These are phyloP conservation scores for Crossaster papposus DNA, from an alignment of 53 echinoderm and acorn worm genomes.

Conservation along the genomic window DNA sequence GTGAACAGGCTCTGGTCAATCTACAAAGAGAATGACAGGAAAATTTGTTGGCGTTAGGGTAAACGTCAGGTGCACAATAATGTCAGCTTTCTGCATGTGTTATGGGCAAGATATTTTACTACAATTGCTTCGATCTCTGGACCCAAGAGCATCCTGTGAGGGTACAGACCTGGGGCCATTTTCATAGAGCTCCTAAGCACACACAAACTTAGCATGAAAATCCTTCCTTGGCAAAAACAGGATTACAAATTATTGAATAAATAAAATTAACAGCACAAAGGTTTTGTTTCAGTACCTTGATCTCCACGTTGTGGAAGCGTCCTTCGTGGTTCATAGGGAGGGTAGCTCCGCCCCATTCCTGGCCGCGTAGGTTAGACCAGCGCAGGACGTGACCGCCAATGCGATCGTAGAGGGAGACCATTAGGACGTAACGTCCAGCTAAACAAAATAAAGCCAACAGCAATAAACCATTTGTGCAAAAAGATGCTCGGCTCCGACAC, in stretches of 20 bases:
- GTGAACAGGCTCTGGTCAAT: slow-evolving; percentile 98
- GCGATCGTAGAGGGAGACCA: slow-evolving; percentile 91
- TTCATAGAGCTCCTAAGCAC: too few species aligned
- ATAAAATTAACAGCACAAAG: background rate
- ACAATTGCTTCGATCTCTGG: too few species aligned
- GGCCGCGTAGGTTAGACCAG: slow-evolving; percentile 93
- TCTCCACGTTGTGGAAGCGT: slow-evolving; percentile 93
- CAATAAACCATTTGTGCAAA: too few species aligned
- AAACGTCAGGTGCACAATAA: too few species aligned
- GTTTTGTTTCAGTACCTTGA: slow-evolving; percentile 64
- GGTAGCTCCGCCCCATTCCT: slow-evolving; percentile 95
- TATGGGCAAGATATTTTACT: too few species aligned
- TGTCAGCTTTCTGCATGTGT: too few species aligned
- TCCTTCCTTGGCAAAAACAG: too few species aligned
- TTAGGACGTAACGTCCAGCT: slow-evolving; percentile 94
- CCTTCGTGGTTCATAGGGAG: slow-evolving; percentile 93
- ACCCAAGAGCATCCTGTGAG: too few species aligned
- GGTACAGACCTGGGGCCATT: too few species aligned
- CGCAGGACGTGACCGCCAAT: slow-evolving; percentile 92
- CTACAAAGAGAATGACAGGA: slow-evolving; percentile 25
- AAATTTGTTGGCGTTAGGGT: background rate
- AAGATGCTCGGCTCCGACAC: too few species aligned
- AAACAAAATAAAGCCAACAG: background rate
- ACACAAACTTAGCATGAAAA: too few species aligned
- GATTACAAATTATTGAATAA: background rate